Evolutionary conservation across 92 coral and sea anemone genomes (phyloP).

Genomic region (Zoanthus sansibaricus): DNA sequence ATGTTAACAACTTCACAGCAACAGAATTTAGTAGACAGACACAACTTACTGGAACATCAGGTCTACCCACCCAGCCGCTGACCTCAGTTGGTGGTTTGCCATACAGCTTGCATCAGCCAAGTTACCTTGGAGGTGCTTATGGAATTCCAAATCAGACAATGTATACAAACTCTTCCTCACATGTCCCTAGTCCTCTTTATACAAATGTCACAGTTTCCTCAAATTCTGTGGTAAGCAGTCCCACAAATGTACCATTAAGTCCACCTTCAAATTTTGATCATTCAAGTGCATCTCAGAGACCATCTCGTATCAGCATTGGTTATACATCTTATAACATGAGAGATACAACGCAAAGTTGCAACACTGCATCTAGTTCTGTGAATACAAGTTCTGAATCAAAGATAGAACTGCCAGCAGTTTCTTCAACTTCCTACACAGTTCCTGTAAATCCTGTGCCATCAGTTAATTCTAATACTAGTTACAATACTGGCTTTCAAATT

Average conservation of each 20-base stretch:
- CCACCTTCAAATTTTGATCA: not conserved
- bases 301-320: not conserved
- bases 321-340: constrained; percentile 18
- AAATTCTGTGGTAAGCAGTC: not conserved
- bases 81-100: constrained; percentile 2
- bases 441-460: not conserved
- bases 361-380: not conserved
- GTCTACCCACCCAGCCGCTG: not conserved
- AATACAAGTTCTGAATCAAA: not conserved
- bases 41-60: not conserved
- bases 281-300: not conserved
- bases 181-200: not conserved
- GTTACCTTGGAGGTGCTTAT: not conserved
- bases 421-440: not conserved
- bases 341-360: constrained; percentile 18
- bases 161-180: not conserved
- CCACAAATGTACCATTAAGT: not conserved
- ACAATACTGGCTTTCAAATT: not conserved
- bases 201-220: not conserved
- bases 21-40: not conserved
- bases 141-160: not conserved
- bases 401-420: not conserved
- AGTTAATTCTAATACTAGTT: constrained; percentile 1
- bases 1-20: constrained; percentile 48
- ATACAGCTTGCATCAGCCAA: not conserved